Evolutionary conservation across 2,797 vertebrate species (phyloP), one percentile per base, ranked within the genome.

Genomic region (Dryobates pubescens): DNA sequence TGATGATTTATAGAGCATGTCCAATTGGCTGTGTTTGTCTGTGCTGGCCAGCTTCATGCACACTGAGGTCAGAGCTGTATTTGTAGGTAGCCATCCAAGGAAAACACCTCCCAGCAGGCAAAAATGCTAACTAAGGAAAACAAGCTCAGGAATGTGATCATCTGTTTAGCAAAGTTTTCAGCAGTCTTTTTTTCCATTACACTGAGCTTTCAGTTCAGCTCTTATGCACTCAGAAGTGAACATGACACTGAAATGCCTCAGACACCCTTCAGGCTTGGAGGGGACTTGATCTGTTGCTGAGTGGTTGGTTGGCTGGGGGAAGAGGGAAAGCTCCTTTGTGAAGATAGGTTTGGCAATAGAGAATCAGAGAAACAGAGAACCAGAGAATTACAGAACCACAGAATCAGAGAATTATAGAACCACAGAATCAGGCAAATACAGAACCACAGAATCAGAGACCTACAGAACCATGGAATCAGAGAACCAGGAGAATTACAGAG

Each of bases 1-100:
- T 97, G 96, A 97, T 98, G 98, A 98, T 98, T 98, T 98, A 98
- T 97, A 96, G 96, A 97, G 97, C 96, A 95, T 94, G 94, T 97
- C 96, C 96, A 97, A 96, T 98, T 94, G 96, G 95, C 96, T 96
- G 77, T 96, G 96, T 97, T 98, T 97, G 96, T 95, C 95, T 95
- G 96, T 93, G 89, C 94, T 93, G 94, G 94, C 88, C 96, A 79
- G 91, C 93, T 92, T 96, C 92, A 78, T 71, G 92, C 92, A 96
- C 78, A 61, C 96, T 92, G 92, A 93, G 96, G 96, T 98, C 97
- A 94, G 95, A 63, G 95, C 95, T 95, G 90, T 96, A 93, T 97
- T 94, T 94, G 94, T 92, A 97, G 96, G 97, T 97, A 96, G 85
- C 94, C 71, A 89, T 97, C 98, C 97, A 98, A 97, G 85, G 88